A percentile compares a stretch with the other conserved stretches of the same genome.
These are phyloP conservation scores for Ypsolopha scabrella DNA, from an alignment of 2,888 invertebrate genomes.

Conservation along the genomic window DNA sequence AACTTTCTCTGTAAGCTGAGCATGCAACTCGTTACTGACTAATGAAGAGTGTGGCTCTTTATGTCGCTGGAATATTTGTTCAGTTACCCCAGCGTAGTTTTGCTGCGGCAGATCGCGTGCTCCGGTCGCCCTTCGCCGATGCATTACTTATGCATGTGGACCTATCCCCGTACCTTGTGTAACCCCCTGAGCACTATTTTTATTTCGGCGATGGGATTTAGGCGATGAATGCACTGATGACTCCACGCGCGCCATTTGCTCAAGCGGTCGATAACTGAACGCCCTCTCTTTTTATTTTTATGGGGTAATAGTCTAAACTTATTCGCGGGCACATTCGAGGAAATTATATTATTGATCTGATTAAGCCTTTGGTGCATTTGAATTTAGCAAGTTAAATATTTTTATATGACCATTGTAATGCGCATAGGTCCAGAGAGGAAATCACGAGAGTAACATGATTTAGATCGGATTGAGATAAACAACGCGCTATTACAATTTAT, in stretches of 20 bases:
- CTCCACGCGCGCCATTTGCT: conserved; percentile 34
- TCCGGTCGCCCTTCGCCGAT: conserved; percentile 14
- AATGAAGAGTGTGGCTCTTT: conserved; percentile 28
- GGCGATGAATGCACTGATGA: conserved; percentile 43
- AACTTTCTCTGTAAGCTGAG: conserved; percentile 16
- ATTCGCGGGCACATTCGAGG: conserved; percentile 4
- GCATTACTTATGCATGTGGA: conserved; percentile 63
- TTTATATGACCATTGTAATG: too few relatives aligned
- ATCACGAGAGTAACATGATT: too few relatives aligned
- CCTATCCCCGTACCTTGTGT: neutral
- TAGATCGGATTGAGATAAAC: too few relatives aligned
- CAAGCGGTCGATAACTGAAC: conserved; percentile 29
- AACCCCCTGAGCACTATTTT: conserved; percentile 29
- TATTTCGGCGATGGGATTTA: conserved; percentile 51
- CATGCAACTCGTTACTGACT: conserved; percentile 42
- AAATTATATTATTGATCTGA: neutral
- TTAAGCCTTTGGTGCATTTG: neutral
- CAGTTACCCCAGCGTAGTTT: neutral
- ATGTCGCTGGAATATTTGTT: neutral
- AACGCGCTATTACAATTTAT: too few relatives aligned
- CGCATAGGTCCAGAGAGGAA: too few relatives aligned
- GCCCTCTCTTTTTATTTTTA: conserved; percentile 9
- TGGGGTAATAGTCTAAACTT: conserved; percentile 4
- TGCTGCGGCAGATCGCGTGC: neutral
- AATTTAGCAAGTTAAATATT: too few relatives aligned